Evolutionary conservation across 2,113 vertebrate genomes (phyloP), one percentile per base, ranked within the genome.

Genomic region (Haplochromis vanheusdeni): DNA sequence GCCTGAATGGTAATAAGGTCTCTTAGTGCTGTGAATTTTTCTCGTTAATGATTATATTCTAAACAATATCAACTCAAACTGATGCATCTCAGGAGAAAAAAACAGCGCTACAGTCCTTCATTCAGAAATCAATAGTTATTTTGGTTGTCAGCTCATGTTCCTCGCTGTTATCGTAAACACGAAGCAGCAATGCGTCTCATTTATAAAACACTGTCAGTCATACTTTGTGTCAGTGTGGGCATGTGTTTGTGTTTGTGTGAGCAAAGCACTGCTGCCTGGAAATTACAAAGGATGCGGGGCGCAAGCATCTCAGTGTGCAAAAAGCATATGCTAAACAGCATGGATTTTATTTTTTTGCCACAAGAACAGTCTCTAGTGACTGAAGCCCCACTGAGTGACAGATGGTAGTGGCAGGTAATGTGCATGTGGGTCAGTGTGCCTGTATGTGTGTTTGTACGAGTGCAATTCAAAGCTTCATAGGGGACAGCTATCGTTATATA

Each of bases 381-480:
- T 65, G 52, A 93, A 87, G 70, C 83, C 92, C 91, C 75, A 55
- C 42, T 6, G 84, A 90, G 90, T 80, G 68, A 90, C 94, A 93
- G 89, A 94, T 94, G 92, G 91, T 82, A 54, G 80, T 84, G 93
- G 81, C 89, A 86, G 89, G 83, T 84, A 47, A 56, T 10, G 26
- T 19, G 70, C 19, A 3, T 5, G 79, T 79, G 51, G 65, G 40
- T 70, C 8, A 10, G 54, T 40, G 28, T 37, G 19, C 58, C 56
- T 77, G 49, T 62, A 35, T 83, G 21, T 65, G 42, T 87, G 77
- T 85, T 33, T 82, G 60, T 49, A 77, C 6, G 2, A 33, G 17
- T 81, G 33, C 45, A 51, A 17, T 73, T 70, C 45, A 82, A 56
- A 65, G 87, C 68, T 80, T 82, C 47, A 21, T 16, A 6, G 5